phyloP scores from a whole-genome alignment of 1,140 invertebrate genomes.

The Rhynchophorus ferrugineus region DNA sequence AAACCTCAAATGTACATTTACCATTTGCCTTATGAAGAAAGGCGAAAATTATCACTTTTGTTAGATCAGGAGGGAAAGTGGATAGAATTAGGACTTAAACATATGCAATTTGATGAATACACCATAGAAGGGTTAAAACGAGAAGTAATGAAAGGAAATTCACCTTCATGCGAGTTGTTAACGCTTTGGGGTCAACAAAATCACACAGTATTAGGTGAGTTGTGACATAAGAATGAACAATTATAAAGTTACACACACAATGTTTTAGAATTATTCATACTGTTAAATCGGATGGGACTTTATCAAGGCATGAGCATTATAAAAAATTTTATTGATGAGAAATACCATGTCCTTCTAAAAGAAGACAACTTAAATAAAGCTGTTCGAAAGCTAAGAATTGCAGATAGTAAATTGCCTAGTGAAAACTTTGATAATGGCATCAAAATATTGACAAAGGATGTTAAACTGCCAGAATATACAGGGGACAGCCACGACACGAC shows the following conservation, averaged over 20 bases:
- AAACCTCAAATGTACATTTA: slow-evolving; percentile 53
- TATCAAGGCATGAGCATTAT: slow-evolving; percentile 62
- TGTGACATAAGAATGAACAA: neutral
- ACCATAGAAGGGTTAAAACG: slow-evolving; percentile 45
- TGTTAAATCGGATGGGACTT: slow-evolving; percentile 57
- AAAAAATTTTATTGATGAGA: slow-evolving; percentile 51
- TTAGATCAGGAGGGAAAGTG: slow-evolving; percentile 72
- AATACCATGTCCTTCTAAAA: slow-evolving; percentile 51
- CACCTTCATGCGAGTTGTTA: slow-evolving; percentile 69
- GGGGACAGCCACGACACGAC: slow-evolving; percentile 3
- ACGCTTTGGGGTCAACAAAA: slow-evolving; percentile 71
- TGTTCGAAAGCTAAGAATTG: slow-evolving; percentile 14
- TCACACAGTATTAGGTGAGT: slow-evolving; percentile 52
- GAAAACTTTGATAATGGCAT: slow-evolving; percentile 32
- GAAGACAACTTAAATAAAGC: slow-evolving; percentile 41
- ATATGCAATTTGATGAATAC: slow-evolving; percentile 47
- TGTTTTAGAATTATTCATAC: slow-evolving; percentile 62
- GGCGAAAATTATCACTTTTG: slow-evolving; percentile 62
- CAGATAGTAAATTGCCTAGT: slow-evolving; percentile 16
- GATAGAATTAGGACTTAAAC: slow-evolving; percentile 58
- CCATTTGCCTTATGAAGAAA: slow-evolving; percentile 60
- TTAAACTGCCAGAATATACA: slow-evolving; percentile 35
- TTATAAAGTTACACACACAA: neutral
- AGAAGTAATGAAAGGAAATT: slow-evolving; percentile 44
- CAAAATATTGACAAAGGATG: slow-evolving; percentile 27